Base-by-base conservation (phyloP, 2,797 vertebrate genomes). In the Mycteria americana region DNA sequence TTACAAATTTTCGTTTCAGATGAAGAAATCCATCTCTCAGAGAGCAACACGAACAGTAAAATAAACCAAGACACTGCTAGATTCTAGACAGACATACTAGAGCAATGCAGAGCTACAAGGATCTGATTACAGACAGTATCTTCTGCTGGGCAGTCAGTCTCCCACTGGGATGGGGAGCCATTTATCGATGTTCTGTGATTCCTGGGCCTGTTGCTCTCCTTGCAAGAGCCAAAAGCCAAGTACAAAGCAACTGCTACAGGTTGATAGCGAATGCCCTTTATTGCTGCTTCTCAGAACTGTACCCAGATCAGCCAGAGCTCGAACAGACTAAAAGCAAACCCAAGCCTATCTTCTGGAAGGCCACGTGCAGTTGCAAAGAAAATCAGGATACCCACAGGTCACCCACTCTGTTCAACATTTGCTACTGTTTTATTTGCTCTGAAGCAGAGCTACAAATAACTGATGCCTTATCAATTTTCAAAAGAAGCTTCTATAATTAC, bases 1-100 rank as follows among this genome's bases (percentile, higher is more conserved):
- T 92, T 51, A 92, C 43, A 73, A 80, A 88, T 91, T 91, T 86
- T 89, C 35, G 93, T 88, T 93, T 95, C 30, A 65, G 53, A 80
- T 60, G 0, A 91, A 88, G 60, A 86, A 95, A 88, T 65, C 50
- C 16, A 59, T 67, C 85, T 95, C 72, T 70, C 46, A 89, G 60
- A 93, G 45, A 75, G 33, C 57, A 88, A 46, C 9, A 53, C 9
- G 48, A 90, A 85, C 53, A 37, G 41, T 27, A 76, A 78, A 93
- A 90, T 82, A 77, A 86, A 95, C 62, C 50, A 83, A 89, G 84
- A 75, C 41, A 63, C n/a, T 45, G 16, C 9, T 19, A 51, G 83
- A 80, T 79, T 92, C 57, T 77, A 77, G 57, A 31, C 70, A 78
- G 39, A 76, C 22, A 15, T 54, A 59, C 31, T 6, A 65, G 21